Conservation (phyloP, 2,113 vertebrate genomes). For the Ginglymostoma cirratum region DNA sequence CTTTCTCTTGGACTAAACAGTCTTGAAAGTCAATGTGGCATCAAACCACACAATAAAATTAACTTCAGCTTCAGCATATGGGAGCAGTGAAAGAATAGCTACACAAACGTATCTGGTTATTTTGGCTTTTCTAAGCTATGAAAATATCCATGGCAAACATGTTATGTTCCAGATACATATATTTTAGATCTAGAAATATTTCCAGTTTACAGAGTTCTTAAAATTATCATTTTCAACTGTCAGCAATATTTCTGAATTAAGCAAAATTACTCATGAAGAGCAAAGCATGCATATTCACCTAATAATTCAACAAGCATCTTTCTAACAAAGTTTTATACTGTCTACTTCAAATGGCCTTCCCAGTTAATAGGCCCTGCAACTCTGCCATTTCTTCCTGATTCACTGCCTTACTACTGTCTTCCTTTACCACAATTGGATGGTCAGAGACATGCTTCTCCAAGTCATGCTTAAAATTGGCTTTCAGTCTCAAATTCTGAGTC, state of each 20-base stretch:
- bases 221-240: background rate
- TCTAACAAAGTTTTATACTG: background rate
- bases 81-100: background rate
- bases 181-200: background rate
- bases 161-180: background rate
- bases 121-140: background rate
- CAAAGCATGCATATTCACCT: too few species aligned
- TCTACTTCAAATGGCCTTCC: background rate
- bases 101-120: slow-evolving; percentile 11
- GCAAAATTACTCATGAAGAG: background rate
- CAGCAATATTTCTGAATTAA: background rate
- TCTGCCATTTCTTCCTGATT: background rate
- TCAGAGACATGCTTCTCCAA: background rate
- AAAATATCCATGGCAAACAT: background rate
- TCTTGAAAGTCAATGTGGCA: too few species aligned
- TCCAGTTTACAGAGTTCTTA: background rate
- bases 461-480: background rate
- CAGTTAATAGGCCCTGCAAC: background rate
- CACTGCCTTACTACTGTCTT: background rate
- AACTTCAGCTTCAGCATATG: background rate
- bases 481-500: background rate
- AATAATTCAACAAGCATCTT: too few species aligned
- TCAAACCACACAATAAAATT: too few species aligned
- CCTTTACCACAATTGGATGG: background rate
- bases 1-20: too few species aligned